Base-by-base conservation (phyloP, 2,888 invertebrate genomes). In the Furcula furcula region DNA sequence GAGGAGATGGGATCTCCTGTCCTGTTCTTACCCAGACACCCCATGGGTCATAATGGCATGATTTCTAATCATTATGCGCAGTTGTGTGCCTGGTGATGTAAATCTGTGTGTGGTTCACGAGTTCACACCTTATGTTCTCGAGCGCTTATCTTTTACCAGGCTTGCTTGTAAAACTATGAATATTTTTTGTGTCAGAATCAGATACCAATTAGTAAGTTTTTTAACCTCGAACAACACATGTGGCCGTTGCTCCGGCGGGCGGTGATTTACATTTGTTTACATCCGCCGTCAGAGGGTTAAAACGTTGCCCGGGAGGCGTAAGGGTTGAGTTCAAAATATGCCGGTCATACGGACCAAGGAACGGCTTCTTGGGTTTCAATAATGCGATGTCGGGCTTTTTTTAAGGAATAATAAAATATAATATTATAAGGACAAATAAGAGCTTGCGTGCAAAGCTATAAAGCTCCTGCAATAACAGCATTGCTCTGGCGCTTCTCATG, bases 191-290 rank as follows among this genome's bases (percentile, higher is more conserved):
- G 57, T 69, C 55, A 57, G 45, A 48, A 48, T 55, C 51, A 44
- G 48, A 55, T 57, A 62, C 40, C 52, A 40, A 50, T 47, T 57
- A 63, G 50, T 45, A 40, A 67, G 66, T 67, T 76, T 78, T 77
- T 76, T 75, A 77, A 74, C 67, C 67, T 66, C 64, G 60, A 36
- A 44, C 55, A 54, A 51, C 59, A 57, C 78, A 80, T 83, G 81
- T 79, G 79, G 80, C 80, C 67, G 53, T 46, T 55, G 40, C 48
- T 51, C 59, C 38, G 55, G 50, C n/a, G 10, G 10, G 10, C 57
- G 28, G 65, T 75, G 68, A 75, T 74, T 75, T 75, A 75, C 61
- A 70, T 71, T 75, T 81, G 80, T 82, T 83, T 81, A 83, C 78
- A 78, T 79, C 79, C 82, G 82, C 64, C 68, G 65, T 58, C 62